Evolutionary conservation across 2,888 invertebrate genomes (phyloP).

Genomic region (Apodemia hepburni): DNA sequence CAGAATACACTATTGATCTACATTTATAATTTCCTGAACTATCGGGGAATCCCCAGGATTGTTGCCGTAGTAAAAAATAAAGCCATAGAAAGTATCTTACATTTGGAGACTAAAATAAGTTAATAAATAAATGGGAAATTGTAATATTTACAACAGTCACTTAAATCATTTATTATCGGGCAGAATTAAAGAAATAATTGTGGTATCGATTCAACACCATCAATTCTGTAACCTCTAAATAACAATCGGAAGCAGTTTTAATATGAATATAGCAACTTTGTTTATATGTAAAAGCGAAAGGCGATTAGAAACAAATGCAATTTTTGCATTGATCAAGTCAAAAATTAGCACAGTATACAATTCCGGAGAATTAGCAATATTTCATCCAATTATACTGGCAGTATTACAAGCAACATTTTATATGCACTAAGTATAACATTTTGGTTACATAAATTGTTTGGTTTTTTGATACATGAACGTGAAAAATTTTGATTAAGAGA

Average conservation of each 20-base stretch:
- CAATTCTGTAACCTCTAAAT: not conserved
- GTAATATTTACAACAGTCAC: conserved; percentile 21
- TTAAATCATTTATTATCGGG: not conserved
- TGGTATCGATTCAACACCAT: not conserved
- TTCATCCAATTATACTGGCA: too few species aligned
- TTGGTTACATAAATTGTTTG: too few species aligned
- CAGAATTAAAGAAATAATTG: not conserved
- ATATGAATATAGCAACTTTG: not conserved
- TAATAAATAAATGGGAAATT: conserved; percentile 20
- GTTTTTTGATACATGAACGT: too few species aligned
- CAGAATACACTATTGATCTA: conserved; percentile 5
- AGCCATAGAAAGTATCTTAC: conserved; percentile 16
- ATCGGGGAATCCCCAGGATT: not conserved
- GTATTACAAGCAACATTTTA: too few species aligned
- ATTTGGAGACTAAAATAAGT: conserved; percentile 13
- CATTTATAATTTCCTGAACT: not conserved
- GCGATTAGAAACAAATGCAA: conserved; percentile 2
- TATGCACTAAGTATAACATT: too few species aligned
- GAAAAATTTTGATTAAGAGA: too few species aligned
- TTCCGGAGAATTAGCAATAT: too few species aligned
- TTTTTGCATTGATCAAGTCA: not conserved
- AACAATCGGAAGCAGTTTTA: not conserved
- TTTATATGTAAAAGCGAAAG: not conserved
- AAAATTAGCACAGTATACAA: too few species aligned
- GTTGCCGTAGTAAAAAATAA: conserved; percentile 13